Conservation (phyloP, 2,888 invertebrate species). For the Synergus gifuensis region DNA sequence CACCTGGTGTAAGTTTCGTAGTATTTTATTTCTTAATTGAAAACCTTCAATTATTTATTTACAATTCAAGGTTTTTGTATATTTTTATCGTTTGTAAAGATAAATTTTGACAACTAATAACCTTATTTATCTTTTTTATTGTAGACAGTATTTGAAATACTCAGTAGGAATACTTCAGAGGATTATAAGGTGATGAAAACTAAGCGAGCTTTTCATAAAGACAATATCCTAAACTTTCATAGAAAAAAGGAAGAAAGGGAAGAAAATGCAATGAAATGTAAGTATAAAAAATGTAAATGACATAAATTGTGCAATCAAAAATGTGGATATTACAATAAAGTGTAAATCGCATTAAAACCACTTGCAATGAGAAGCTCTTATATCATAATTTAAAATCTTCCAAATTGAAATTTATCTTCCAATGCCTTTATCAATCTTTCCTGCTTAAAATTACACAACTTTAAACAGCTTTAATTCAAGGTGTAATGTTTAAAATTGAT, state of each 20-base stretch:
- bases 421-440: too few relatives aligned
- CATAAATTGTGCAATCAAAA: not conserved
- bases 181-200: slow-evolving; percentile 92
- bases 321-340: not conserved
- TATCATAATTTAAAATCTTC: not conserved
- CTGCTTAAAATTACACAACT: not conserved
- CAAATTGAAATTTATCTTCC: not conserved
- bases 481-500: too few relatives aligned
- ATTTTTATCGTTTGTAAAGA: too few relatives aligned
- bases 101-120: too few relatives aligned
- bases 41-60: not conserved
- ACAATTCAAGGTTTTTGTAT: too few relatives aligned
- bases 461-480: not conserved
- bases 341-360: not conserved
- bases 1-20: slow-evolving; percentile 82
- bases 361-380: not conserved
- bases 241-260: slow-evolving; percentile 75
- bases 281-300: slow-evolving; percentile 19
- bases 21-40: not conserved
- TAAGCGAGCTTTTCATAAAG: slow-evolving; percentile 87
- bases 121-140: slow-evolving; percentile 62
- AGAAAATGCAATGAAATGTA: slow-evolving; percentile 58
- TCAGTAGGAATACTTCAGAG: slow-evolving; percentile 87
- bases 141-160: slow-evolving; percentile 96
- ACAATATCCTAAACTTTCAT: slow-evolving; percentile 79